A percentile compares a stretch with the other conserved stretches of the same genome.
Conservation (phyloP, 2,113 vertebrate species). For the Callopanchax toddi region DNA sequence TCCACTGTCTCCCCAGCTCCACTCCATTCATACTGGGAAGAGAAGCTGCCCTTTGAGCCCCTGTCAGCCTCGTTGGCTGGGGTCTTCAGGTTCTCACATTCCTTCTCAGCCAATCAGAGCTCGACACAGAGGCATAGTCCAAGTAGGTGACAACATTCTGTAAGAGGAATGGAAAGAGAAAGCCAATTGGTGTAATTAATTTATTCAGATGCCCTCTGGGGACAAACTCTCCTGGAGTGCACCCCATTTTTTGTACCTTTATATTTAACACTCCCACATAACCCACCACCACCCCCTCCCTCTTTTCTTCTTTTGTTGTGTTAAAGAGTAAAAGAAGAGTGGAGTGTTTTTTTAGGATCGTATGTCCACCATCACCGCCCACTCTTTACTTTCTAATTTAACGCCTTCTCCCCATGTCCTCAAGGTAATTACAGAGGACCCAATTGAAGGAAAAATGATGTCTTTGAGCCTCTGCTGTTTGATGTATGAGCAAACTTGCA, state of each 20-base stretch:
- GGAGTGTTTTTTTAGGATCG: constrained; percentile 82
- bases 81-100: constrained; percentile 90
- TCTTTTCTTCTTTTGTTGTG: constrained; percentile 72
- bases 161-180: constrained; percentile 57
- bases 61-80: constrained; percentile 82
- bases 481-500: constrained; percentile 77
- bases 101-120: constrained; percentile 75
- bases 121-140: constrained; percentile 73
- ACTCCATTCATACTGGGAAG: constrained; percentile 73
- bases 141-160: constrained; percentile 70
- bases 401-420: constrained; percentile 6
- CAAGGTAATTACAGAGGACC: no score
- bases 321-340: constrained; percentile 86
- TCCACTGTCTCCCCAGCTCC: constrained; percentile 41
- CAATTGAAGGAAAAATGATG: no score
- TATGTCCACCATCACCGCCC: constrained; percentile 74
- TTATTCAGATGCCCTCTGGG: constrained; percentile 85
- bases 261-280: neutral
- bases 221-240: constrained; percentile 74
- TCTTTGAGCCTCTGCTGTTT: no score
- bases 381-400: constrained; percentile 56
- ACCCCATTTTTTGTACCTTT: constrained; percentile 64
- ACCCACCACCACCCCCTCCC: constrained; percentile 11
- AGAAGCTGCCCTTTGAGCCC: constrained; percentile 81
- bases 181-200: constrained; percentile 88